Percentiles rank a stretch among this genome's conserved stretches.
These are phyloP conservation scores for Leucosticte australis DNA, from an alignment of 2,113 vertebrate genomes.

Conservation along the genomic window DNA sequence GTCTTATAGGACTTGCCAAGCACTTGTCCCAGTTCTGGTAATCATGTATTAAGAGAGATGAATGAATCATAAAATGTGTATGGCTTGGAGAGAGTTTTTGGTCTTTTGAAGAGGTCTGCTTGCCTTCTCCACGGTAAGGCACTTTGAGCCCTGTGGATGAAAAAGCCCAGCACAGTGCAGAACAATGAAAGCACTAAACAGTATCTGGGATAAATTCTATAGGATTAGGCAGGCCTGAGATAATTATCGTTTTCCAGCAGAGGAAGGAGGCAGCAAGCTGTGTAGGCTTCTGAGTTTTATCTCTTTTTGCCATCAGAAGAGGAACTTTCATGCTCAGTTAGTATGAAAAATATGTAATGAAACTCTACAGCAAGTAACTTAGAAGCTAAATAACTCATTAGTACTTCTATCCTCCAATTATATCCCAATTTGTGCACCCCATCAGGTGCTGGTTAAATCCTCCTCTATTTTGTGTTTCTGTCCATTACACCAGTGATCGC, in stretches of 20 bases:
- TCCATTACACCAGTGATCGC: not conserved
- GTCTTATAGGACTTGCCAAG: not conserved
- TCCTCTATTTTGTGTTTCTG: not conserved
- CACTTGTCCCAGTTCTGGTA: not conserved
- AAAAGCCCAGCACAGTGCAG: not conserved
- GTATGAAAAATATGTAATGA: not conserved
- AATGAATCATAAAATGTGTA: not conserved
- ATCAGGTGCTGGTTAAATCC: not conserved
- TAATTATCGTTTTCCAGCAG: conserved; percentile 26
- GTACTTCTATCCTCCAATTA: conserved; percentile 37
- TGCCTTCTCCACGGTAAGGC: not conserved
- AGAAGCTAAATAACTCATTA: conserved; percentile 24
- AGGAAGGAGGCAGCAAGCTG: conserved; percentile 25
- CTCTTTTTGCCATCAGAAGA: conserved; percentile 9
- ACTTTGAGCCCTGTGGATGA: not conserved
- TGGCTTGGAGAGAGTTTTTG: not conserved
- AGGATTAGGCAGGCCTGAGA: conserved; percentile 1
- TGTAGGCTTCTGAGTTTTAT: not conserved
- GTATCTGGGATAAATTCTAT: not conserved
- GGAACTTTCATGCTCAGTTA: conserved; percentile 31
- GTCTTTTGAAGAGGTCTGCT: not conserved
- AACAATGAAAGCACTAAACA: conserved; percentile 12
- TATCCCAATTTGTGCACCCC: not conserved
- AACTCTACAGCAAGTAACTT: conserved; percentile 29
- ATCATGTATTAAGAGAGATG: not conserved